Conservation (phyloP, 2,888 invertebrate species). For the Mesorhabditis belari region DNA sequence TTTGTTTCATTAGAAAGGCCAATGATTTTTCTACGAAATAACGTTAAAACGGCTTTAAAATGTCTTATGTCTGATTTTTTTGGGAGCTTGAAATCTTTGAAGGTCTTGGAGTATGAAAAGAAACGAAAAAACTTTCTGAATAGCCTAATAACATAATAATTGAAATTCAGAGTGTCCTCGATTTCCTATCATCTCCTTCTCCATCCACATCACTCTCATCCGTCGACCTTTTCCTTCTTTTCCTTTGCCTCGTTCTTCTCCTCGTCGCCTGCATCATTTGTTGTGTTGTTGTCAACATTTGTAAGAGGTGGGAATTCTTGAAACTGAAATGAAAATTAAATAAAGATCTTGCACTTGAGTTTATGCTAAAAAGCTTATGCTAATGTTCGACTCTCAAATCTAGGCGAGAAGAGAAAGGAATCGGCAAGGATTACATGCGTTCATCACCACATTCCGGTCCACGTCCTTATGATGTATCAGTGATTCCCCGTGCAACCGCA, state of each 20-base stretch:
- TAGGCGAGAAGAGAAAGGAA: too few species aligned
- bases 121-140: conserved; percentile 4
- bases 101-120: too few species aligned
- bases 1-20: too few species aligned
- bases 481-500: conserved; percentile 41
- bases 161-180: conserved; percentile 4
- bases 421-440: conserved; percentile 46
- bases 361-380: not conserved
- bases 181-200: conserved; percentile 9
- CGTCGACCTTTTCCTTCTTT: conserved; percentile 10
- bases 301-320: too few species aligned
- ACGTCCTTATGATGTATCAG: conserved; percentile 49
- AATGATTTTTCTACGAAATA: too few species aligned
- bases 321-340: too few species aligned
- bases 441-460: conserved; percentile 38
- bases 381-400: too few species aligned
- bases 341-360: not conserved
- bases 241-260: conserved; percentile 13
- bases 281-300: conserved; percentile 4
- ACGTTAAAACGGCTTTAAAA: too few species aligned
- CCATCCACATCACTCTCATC: conserved; percentile 1
- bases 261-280: conserved; percentile 4
- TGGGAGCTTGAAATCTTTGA: too few species aligned
- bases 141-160: not conserved
- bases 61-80: too few species aligned